These are phyloP conservation scores for Rhinoptilus africanus DNA, from an alignment of 2,113 vertebrate genomes.

Conservation along the genomic window DNA sequence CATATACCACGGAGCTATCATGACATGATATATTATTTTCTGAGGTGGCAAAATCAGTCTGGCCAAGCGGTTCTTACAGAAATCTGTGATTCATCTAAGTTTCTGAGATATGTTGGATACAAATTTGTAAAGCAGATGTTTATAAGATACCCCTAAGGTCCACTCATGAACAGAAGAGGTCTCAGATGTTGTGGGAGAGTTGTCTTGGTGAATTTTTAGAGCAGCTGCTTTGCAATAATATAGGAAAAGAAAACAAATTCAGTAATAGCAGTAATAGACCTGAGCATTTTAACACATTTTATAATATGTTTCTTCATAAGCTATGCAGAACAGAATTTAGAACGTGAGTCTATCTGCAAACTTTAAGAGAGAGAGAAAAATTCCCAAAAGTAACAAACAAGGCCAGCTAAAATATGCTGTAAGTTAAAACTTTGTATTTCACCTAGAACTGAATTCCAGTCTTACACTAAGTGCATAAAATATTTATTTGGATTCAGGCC, in stretches of 20 bases:
- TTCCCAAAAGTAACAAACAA: background rate
- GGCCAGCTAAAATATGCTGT: background rate
- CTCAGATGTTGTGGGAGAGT: background rate
- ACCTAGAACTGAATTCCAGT: background rate
- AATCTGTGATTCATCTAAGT: background rate
- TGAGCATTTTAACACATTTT: background rate
- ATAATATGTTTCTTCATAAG: background rate
- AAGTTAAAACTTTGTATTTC: background rate
- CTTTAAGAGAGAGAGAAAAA: background rate
- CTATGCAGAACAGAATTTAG: background rate
- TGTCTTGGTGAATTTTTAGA: background rate
- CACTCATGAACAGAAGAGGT: background rate
- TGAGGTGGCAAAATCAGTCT: background rate
- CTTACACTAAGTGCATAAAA: background rate
- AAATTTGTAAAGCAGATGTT: background rate
- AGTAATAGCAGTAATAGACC: background rate
- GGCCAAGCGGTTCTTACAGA: background rate
- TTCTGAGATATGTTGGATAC: background rate
- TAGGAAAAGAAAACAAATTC: background rate
- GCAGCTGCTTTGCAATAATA: background rate
- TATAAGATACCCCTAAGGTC: background rate
- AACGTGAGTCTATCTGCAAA: background rate
- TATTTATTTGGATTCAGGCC: constrained; percentile 44
- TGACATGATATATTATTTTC: background rate
- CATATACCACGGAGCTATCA: background rate